These are phyloP conservation scores for Microctonus brassicae DNA, from an alignment of 2,888 invertebrate species.

Conservation along the genomic window DNA sequence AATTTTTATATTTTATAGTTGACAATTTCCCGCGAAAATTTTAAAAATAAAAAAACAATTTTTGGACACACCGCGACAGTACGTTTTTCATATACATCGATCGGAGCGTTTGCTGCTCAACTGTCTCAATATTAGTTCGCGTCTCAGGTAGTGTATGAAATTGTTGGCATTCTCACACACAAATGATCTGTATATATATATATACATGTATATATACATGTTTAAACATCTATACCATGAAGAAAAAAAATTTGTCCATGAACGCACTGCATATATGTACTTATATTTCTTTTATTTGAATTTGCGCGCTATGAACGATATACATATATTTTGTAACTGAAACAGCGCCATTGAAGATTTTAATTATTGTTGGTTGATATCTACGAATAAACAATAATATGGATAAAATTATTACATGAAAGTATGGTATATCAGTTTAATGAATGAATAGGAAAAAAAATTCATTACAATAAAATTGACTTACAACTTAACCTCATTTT, in stretches of 20 bases:
- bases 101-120: slow-evolving; percentile 36
- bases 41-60: not conserved
- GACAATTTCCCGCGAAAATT: slow-evolving; percentile 30
- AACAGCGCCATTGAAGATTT: not conserved
- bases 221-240: not conserved
- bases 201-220: not conserved
- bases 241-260: not conserved
- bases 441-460: too few species aligned
- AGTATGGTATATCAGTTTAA: too few species aligned
- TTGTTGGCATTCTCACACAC: slow-evolving; percentile 3
- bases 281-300: not conserved
- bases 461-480: too few species aligned
- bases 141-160: slow-evolving; percentile 25
- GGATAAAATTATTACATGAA: too few species aligned
- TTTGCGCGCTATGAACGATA: not conserved
- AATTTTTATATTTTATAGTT: too few species aligned
- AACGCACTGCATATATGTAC: not conserved
- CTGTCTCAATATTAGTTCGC: slow-evolving; percentile 33
- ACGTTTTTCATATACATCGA: not conserved
- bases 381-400: too few species aligned
- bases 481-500: too few species aligned
- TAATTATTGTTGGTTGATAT: not conserved
- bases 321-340: not conserved
- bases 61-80: not conserved
- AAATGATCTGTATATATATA: not conserved